Percentiles rank a stretch among this genome's conserved stretches.
Evolutionary conservation across 92 coral and sea anemone genomes (phyloP).

Genomic region (Chrysogorgia sp.): DNA sequence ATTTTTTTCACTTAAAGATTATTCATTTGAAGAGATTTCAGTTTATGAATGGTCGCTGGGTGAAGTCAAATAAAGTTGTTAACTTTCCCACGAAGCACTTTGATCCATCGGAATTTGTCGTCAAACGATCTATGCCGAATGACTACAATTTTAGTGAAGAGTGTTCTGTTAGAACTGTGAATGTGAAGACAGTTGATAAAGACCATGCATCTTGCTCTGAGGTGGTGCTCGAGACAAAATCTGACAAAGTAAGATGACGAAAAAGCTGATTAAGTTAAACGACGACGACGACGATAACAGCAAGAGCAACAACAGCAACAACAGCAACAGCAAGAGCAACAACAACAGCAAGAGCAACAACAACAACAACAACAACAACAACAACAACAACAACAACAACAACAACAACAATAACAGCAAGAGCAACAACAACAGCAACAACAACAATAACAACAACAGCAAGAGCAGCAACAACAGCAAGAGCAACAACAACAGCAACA

Average conservation of each 20-base stretch:
- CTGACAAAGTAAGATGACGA: conserved; percentile 55
- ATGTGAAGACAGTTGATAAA: conserved; percentile 68
- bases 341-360: no score
- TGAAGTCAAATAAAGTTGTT: conserved; percentile 93
- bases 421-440: no score
- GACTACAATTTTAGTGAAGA: neutral
- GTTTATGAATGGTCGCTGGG: conserved; percentile 98
- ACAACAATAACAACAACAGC: no score
- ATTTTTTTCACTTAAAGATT: conserved; percentile 52
- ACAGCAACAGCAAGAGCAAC: no score
- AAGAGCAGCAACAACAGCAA: no score
- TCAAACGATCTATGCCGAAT: conserved; percentile 60
- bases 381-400: no score
- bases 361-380: no score
- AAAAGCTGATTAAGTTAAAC: neutral
- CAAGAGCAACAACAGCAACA: no score
- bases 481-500: no score
- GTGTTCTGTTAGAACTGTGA: conserved; percentile 70
- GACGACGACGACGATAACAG: no score
- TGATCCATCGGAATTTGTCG: conserved; percentile 96
- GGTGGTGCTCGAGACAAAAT: conserved; percentile 17
- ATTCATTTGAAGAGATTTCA: conserved; percentile 95
- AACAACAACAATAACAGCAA: no score
- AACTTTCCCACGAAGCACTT: conserved; percentile 86
- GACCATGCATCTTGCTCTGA: conserved; percentile 38